Evolutionary conservation across 2,888 invertebrate genomes (phyloP).

Genomic region (Blera fallax): DNA sequence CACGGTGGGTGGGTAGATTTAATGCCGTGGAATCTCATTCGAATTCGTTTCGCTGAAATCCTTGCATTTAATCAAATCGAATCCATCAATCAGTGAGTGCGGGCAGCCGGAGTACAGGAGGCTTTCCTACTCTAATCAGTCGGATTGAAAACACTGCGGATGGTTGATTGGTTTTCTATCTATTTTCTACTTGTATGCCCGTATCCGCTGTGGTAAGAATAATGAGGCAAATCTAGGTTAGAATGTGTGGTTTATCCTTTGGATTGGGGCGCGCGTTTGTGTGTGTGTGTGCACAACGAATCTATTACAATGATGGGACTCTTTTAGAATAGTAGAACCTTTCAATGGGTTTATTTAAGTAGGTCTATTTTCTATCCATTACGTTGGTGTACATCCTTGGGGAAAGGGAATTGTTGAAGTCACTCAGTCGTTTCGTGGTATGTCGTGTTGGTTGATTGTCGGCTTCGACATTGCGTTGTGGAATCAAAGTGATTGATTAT

Average conservation of each 20-base stretch:
- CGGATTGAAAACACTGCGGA: conserved; percentile 58
- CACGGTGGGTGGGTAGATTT: background rate
- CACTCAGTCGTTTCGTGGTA: background rate
- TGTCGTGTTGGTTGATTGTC: background rate
- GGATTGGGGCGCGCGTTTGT: background rate
- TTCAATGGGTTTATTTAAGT: conserved; percentile 29
- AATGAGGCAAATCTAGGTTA: conserved; percentile 53
- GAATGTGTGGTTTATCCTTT: conserved; percentile 21
- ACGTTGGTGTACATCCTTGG: background rate
- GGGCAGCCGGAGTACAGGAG: conserved; percentile 1
- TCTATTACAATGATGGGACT: conserved; percentile 51
- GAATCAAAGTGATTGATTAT: background rate
- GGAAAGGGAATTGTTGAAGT: background rate
- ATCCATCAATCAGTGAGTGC: conserved; percentile 57
- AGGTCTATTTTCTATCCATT: background rate
- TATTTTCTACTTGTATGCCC: conserved; percentile 3
- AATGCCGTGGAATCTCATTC: conserved; percentile 35
- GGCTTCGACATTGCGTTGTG: background rate
- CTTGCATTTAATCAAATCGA: conserved; percentile 69
- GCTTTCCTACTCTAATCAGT: conserved; percentile 59
- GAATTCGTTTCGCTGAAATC: conserved; percentile 44
- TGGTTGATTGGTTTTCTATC: conserved; percentile 63
- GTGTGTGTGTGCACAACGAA: conserved; percentile 17
- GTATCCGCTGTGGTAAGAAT: conserved; percentile 38
- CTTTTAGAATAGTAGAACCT: conserved; percentile 20